phyloP scores from a whole-genome alignment of 2,113 vertebrate genomes.

The Hucho hucho region DNA sequence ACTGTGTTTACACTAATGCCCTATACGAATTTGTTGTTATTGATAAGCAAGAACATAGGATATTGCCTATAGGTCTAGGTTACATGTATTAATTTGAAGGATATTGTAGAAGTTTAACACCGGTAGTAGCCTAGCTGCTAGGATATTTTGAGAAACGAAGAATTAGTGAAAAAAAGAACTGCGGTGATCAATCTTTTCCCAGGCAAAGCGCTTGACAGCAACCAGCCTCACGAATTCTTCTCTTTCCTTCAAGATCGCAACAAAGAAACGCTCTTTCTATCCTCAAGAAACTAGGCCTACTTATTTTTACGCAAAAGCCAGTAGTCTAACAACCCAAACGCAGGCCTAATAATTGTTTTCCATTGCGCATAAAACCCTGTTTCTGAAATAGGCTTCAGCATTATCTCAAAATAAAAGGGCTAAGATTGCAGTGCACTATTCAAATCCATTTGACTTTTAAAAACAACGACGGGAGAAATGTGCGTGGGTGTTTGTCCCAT shows the following conservation, averaged over 20 bases:
- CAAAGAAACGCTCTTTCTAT: conserved; percentile 56
- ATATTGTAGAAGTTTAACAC: background rate
- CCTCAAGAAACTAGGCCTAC: conserved; percentile 9
- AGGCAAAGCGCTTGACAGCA: conserved; percentile 86
- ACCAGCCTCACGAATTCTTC: conserved; percentile 74
- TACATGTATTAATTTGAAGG: background rate
- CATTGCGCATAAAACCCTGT: background rate
- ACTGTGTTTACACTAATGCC: too few species aligned
- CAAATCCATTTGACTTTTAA: conserved; percentile 27
- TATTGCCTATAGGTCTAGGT: background rate
- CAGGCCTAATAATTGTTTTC: background rate
- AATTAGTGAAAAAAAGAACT: conserved; percentile 57
- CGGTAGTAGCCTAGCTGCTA: conserved; percentile 13
- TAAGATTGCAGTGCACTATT: background rate
- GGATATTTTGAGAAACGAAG: conserved; percentile 67
- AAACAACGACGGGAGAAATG: conserved; percentile 61
- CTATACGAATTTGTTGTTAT: background rate
- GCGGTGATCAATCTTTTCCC: conserved; percentile 92
- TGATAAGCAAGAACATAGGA: background rate
- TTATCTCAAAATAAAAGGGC: background rate
- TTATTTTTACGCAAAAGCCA: background rate
- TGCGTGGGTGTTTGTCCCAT: conserved; percentile 81
- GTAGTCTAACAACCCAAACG: background rate
- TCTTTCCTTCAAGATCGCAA: conserved; percentile 65
- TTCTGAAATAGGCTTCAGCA: background rate